These are phyloP conservation scores for Melanotaenia pygmaea DNA, from an alignment of 2,797 vertebrate species.

Conservation along the genomic window DNA sequence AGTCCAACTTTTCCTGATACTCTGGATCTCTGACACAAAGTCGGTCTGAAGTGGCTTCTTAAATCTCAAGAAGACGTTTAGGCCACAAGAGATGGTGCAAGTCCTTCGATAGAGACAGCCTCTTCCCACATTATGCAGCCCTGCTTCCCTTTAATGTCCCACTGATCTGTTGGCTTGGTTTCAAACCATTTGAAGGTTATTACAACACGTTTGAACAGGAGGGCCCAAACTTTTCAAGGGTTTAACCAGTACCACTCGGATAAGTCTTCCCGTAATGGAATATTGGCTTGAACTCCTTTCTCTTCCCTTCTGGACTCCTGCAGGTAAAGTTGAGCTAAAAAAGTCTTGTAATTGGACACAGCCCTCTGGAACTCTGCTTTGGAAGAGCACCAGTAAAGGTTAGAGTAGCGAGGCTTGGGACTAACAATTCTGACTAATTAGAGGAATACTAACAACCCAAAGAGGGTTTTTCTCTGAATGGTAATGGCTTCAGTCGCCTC, in stretches of 20 bases:
- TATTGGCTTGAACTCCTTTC: background rate
- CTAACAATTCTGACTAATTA: constrained; percentile 37
- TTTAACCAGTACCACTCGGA: background rate
- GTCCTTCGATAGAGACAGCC: constrained; percentile 2
- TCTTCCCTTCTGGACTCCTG: constrained; percentile 5
- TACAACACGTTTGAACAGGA: background rate
- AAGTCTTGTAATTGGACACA: constrained; percentile 28
- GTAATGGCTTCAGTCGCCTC: constrained; percentile 8
- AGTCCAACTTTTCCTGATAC: background rate
- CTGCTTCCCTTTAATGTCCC: background rate
- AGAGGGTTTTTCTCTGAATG: constrained; percentile 29
- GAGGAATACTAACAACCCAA: constrained; percentile 13
- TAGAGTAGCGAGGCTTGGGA: background rate
- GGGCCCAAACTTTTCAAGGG: background rate
- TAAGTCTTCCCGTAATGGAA: background rate
- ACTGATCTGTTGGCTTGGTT: constrained; percentile 14
- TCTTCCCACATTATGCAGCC: constrained; percentile 1
- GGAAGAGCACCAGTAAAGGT: background rate
- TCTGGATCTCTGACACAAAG: background rate
- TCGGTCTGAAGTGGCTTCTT: background rate
- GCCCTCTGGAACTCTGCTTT: constrained; percentile 9
- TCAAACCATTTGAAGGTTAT: constrained; percentile 20
- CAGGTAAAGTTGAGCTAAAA: background rate
- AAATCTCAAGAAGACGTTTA: background rate
- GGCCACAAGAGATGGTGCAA: background rate